phyloP scores from a whole-genome alignment of 1,140 invertebrate genomes.

The Caenorhabditis briggsae region DNA sequence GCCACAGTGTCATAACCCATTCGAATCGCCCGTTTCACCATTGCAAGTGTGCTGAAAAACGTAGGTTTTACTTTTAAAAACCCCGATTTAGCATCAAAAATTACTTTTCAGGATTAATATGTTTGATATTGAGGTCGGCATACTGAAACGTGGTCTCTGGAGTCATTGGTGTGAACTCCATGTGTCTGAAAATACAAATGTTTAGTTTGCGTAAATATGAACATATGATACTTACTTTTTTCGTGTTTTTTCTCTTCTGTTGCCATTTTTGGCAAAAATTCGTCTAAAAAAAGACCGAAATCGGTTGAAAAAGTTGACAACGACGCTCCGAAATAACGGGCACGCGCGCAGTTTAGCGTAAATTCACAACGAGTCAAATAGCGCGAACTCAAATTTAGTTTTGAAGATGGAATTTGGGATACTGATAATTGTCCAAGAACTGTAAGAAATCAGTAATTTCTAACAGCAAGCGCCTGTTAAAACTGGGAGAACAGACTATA shows the following conservation, averaged over 20 bases:
- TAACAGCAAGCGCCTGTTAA: no score
- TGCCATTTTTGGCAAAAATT: neutral
- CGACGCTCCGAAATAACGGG: slow-evolving; percentile 23
- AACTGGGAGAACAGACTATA: no score
- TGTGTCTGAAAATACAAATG: neutral
- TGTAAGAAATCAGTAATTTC: no score
- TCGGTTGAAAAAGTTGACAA: neutral
- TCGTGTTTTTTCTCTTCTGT: neutral
- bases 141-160: slow-evolving; percentile 69
- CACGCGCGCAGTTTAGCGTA: neutral
- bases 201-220: neutral
- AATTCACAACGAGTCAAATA: neutral
- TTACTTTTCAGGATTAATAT: slow-evolving; percentile 68
- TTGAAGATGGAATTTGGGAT: no score
- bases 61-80: neutral
- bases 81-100: neutral
- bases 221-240: slow-evolving; percentile 6
- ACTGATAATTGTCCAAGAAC: no score
- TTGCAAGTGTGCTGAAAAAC: slow-evolving; percentile 64
- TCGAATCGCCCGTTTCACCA: slow-evolving; percentile 72
- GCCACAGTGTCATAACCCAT: slow-evolving; percentile 77
- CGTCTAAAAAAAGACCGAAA: neutral
- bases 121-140: slow-evolving; percentile 75
- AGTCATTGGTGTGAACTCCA: slow-evolving; percentile 45
- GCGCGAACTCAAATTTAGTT: no score